Evolutionary conservation across 2,113 vertebrate genomes (phyloP).

Genomic region (Cephalopterus ornatus): DNA sequence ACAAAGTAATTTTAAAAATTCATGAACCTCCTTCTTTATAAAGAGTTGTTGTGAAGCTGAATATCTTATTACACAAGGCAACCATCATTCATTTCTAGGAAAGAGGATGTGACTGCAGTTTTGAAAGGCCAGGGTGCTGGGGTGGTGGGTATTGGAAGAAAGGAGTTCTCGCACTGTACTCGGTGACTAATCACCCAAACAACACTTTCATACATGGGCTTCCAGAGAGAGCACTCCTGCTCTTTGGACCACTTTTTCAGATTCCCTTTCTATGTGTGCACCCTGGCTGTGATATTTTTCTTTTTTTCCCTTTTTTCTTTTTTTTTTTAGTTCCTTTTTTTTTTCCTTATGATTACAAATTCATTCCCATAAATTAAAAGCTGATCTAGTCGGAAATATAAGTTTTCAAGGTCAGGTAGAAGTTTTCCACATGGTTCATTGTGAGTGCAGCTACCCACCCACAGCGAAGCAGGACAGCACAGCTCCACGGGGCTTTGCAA

Average conservation of each 20-base stretch:
- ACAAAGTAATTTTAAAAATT: conserved; percentile 75
- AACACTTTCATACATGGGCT: not conserved
- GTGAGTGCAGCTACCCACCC: not conserved
- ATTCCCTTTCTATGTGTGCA: not conserved
- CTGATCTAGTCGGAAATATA: not conserved
- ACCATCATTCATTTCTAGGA: conserved; percentile 39
- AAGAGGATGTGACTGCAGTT: not conserved
- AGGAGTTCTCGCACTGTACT: not conserved
- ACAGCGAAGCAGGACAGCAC: not conserved
- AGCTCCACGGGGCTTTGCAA: not conserved
- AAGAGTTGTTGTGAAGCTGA: conserved; percentile 64
- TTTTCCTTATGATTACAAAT: not conserved
- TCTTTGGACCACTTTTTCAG: not conserved
- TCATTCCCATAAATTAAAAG: not conserved
- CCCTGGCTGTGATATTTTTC: not conserved
- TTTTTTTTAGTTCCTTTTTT: not conserved
- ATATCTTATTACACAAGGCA: conserved; percentile 66
- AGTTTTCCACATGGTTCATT: not conserved
- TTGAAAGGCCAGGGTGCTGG: not conserved
- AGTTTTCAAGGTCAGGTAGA: not conserved
- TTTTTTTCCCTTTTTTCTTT: not conserved
- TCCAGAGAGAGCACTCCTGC: not conserved
- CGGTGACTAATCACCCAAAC: not conserved
- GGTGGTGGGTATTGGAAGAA: not conserved
- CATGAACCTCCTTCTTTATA: conserved; percentile 66